Conservation (phyloP, 2,113 vertebrate genomes). For the Piprites chloris region DNA sequence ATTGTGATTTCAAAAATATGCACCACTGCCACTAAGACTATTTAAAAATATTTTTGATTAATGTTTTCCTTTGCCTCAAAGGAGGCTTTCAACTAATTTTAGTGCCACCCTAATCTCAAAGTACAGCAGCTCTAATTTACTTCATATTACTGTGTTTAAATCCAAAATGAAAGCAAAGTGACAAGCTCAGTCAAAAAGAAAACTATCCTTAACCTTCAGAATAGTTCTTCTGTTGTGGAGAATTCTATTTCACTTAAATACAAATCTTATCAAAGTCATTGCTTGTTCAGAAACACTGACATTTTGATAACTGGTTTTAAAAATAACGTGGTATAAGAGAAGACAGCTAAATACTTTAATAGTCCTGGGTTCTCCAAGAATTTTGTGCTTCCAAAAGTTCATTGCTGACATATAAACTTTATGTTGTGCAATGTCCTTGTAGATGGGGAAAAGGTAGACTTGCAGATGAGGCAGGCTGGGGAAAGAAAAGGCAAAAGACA, state of each 20-base stretch:
- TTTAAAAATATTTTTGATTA: slow-evolving; percentile 55
- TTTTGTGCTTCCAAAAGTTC: background rate
- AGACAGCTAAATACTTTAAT: background rate
- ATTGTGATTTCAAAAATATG: slow-evolving; percentile 5
- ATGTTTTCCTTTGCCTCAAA: slow-evolving; percentile 60
- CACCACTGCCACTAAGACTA: background rate
- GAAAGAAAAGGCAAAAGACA: background rate
- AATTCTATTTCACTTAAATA: background rate
- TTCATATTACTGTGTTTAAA: slow-evolving; percentile 51
- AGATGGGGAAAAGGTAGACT: background rate
- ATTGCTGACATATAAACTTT: background rate
- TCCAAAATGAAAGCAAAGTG: slow-evolving; percentile 37
- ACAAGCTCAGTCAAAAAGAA: background rate
- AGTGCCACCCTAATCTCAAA: slow-evolving; percentile 32
- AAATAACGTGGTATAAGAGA: background rate
- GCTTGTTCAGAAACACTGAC: background rate
- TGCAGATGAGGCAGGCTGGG: rapidly evolving
- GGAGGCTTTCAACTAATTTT: slow-evolving; percentile 41
- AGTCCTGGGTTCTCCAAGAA: background rate
- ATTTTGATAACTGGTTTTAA: background rate
- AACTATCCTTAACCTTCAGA: background rate
- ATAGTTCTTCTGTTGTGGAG: background rate
- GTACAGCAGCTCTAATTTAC: background rate
- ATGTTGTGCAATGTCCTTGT: background rate
- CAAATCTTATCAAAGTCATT: background rate